A percentile compares a stretch with the other conserved stretches of the same genome.
phyloP scores from a whole-genome alignment of 2,888 invertebrate genomes.

The Luperina nickerlii region DNA sequence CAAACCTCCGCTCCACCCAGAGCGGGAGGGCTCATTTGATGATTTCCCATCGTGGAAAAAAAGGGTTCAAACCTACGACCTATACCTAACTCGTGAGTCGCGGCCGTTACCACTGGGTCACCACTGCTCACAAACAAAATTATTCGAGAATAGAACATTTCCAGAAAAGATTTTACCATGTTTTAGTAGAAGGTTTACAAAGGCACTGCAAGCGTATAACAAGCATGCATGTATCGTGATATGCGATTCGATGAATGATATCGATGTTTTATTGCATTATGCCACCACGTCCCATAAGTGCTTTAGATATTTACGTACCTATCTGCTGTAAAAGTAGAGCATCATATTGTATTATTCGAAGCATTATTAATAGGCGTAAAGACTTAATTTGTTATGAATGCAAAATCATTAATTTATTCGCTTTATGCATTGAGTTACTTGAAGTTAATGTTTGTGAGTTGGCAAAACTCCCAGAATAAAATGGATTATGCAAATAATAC shows the following conservation, averaged over 20 bases:
- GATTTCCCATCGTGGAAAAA: no score
- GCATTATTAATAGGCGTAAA: conserved; percentile 36
- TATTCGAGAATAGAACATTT: neutral
- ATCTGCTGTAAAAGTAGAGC: neutral
- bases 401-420: conserved; percentile 48
- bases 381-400: conserved; percentile 42
- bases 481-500: conserved; percentile 61
- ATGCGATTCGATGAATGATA: conserved; percentile 68
- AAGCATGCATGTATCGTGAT: conserved; percentile 76
- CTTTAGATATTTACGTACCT: neutral
- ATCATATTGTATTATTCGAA: conserved; percentile 28
- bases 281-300: neutral
- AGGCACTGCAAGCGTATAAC: conserved; percentile 56
- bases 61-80: no score
- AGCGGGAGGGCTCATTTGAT: no score
- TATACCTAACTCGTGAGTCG: neutral
- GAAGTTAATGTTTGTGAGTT: conserved; percentile 53
- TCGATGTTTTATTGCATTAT: conserved; percentile 62
- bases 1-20: no score
- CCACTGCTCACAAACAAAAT: neutral
- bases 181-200: conserved; percentile 27
- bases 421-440: conserved; percentile 49
- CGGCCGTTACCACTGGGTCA: neutral
- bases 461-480: conserved; percentile 58
- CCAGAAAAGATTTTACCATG: neutral